Percentiles rank a stretch among this genome's conserved stretches.
These are phyloP conservation scores for Chlorodrepanis virens DNA, from an alignment of 2,113 vertebrate genomes.

Conservation along the genomic window DNA sequence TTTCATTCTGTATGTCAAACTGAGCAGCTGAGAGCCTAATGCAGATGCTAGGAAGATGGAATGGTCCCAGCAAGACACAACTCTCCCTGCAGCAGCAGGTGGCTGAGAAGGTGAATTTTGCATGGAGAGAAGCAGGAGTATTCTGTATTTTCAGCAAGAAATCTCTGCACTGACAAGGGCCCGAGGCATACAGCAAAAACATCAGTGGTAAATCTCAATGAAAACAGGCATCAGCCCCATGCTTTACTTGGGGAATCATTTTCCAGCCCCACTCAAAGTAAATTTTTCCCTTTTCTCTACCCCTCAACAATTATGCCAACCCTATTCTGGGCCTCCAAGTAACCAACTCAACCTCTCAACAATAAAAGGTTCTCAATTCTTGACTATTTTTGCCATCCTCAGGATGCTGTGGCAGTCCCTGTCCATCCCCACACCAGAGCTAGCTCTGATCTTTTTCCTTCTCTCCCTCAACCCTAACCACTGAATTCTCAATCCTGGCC, in stretches of 20 bases:
- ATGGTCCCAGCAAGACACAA: background rate
- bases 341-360: background rate
- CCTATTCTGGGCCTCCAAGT: background rate
- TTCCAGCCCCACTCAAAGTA: background rate
- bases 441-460: background rate
- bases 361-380: background rate
- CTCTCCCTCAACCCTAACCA: background rate
- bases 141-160: background rate
- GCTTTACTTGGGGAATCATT: background rate
- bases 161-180: background rate
- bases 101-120: background rate
- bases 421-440: background rate
- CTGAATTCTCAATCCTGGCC: background rate
- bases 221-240: background rate
- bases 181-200: background rate
- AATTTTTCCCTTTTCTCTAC: background rate
- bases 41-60: background rate
- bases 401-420: background rate
- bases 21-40: background rate
- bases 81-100: background rate
- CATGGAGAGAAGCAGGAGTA: background rate
- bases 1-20: conserved; percentile 9
- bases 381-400: background rate
- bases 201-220: background rate
- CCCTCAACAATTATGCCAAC: background rate